Evolutionary conservation across 2,113 vertebrate genomes (phyloP).

Genomic region (Marmota monax): DNA sequence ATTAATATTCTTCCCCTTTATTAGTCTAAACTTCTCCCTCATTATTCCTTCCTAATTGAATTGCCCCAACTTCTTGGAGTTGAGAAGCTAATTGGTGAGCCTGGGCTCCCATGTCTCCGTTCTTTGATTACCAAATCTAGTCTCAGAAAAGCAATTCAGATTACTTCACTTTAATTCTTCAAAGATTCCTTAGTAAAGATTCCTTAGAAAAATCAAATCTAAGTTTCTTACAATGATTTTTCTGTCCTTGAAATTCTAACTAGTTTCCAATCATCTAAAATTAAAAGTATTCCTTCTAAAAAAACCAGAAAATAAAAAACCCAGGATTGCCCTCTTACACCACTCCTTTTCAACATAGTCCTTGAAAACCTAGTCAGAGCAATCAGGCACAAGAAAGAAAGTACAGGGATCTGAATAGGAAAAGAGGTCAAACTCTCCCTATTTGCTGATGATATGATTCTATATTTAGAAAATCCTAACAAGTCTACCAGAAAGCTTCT

Average conservation of each 20-base stretch:
- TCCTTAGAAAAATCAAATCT: neutral
- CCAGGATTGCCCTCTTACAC: no score
- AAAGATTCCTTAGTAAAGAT: neutral
- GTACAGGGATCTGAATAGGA: no score
- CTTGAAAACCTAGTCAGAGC: no score
- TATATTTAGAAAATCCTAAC: no score
- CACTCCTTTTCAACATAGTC: no score
- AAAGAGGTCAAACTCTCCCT: no score
- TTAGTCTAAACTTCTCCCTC: neutral
- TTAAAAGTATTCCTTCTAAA: no score
- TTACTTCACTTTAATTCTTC: neutral
- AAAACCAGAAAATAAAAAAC: no score
- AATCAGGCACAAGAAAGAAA: no score
- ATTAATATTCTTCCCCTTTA: neutral
- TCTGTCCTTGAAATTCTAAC: neutral
- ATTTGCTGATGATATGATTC: no score
- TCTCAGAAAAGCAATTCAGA: slow-evolving; percentile 8
- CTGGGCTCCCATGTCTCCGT: neutral
- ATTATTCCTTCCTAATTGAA: neutral
- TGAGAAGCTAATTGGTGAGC: neutral
- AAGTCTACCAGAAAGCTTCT: no score
- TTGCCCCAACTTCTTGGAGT: neutral
- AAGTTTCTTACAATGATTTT: neutral
- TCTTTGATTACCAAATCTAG: neutral
- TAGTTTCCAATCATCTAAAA: neutral